Base-by-base conservation (phyloP, 2,113 vertebrate genomes). In the Holacanthus passer region DNA sequence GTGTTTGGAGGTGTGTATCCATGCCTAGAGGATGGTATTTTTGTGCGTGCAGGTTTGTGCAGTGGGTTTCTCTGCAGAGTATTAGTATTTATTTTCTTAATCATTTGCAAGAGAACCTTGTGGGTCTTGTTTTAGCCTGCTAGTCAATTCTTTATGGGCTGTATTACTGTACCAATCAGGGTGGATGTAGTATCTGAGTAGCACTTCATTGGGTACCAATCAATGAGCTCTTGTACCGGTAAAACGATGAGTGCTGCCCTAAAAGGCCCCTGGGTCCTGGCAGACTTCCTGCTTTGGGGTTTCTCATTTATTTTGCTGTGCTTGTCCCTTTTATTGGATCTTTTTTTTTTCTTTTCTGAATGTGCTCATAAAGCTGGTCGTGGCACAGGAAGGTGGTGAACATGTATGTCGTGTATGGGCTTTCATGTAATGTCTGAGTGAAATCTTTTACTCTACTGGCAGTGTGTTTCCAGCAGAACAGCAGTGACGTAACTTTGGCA, bases 21-120 rank as follows among this genome's bases (percentile, higher is more conserved):
- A 12, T 7, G 22, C 27, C 32, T 27, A 60, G 16, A 48, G 45
- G 11, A 3, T 63, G 48, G 19, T 73, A 4, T 56, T 24, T 50
- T 32, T 70, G 43, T 32, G 37, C 29, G 17, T 56, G 32, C 19
- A 43, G 19, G 64, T 55, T 71, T 73, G 5, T 59, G 48, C 27
- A 19, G 56, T 73, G 74, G 59, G 41, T 65, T 71, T 14, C 53
- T 47, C 72, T 67, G 1, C 39, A 45, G 17, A 59, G 20, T 41
- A 37, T 58, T 20, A 47, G 37, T 87, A 84, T 82, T 83, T 75
- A 75, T 83, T 52, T 78, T 65, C 62, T 79, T 77, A 75, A 87
- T 79, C 39, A 83, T 77, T 52, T 77, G 59, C 56, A 73, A 22
- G 12, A 72, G 31, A 76, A 64, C 29, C 71, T 82, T 22, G 7